phyloP scores from a whole-genome alignment of 2,888 invertebrate genomes.

The Pyrochroa serraticornis region DNA sequence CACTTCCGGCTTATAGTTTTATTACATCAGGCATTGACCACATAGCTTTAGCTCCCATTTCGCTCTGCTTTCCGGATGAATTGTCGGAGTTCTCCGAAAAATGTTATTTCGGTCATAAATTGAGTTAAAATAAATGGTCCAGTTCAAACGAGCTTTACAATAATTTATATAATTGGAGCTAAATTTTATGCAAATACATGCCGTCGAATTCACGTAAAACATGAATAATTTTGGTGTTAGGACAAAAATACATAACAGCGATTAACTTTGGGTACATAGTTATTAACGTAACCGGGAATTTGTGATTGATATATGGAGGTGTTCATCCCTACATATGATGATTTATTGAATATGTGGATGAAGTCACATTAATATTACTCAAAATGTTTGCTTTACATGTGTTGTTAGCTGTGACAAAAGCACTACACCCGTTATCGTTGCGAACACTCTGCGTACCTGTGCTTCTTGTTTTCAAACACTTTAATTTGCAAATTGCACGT shows the following conservation, averaged over 20 bases:
- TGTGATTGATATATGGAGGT: slow-evolving; percentile 33
- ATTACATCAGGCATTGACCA: slow-evolving; percentile 35
- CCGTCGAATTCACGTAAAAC: slow-evolving; percentile 21
- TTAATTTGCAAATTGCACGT: slow-evolving; percentile 4
- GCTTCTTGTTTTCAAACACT: slow-evolving; percentile 1
- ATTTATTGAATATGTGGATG: slow-evolving; percentile 32
- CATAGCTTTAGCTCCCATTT: too few species aligned
- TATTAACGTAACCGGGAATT: slow-evolving; percentile 30
- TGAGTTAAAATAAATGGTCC: slow-evolving; percentile 12
- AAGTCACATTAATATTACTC: slow-evolving; percentile 32
- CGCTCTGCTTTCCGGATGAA: too few species aligned
- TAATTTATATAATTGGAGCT: slow-evolving; percentile 26
- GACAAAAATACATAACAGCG: slow-evolving; percentile 28
- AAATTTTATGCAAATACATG: slow-evolving; percentile 23
- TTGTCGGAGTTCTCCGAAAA: too few species aligned
- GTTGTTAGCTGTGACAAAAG: slow-evolving; percentile 24
- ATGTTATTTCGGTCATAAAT: slow-evolving; percentile 14
- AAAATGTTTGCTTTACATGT: slow-evolving; percentile 31
- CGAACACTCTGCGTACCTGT: slow-evolving; percentile 16
- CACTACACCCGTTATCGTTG: slow-evolving; percentile 29
- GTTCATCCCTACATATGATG: slow-evolving; percentile 31
- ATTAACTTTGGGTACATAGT: slow-evolving; percentile 32
- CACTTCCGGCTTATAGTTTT: slow-evolving; percentile 35
- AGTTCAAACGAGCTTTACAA: slow-evolving; percentile 3
- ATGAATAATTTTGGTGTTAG: slow-evolving; percentile 28